These are phyloP conservation scores for Formica exsecta DNA, from an alignment of 1,140 invertebrate genomes.

Conservation along the genomic window DNA sequence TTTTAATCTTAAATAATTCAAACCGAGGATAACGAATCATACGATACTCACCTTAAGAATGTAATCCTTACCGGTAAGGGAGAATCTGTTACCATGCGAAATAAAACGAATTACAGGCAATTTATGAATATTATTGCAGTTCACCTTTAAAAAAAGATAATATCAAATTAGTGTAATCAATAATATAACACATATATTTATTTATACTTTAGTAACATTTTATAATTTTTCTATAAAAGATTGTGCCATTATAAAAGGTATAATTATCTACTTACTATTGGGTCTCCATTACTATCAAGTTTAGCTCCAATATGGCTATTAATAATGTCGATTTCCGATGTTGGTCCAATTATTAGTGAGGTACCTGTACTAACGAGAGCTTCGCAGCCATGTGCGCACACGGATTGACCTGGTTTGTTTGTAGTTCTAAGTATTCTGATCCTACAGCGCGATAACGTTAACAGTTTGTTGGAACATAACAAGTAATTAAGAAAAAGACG, in stretches of 20 bases:
- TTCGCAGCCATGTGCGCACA: constrained; percentile 91
- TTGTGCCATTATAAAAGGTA: not conserved
- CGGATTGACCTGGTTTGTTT: constrained; percentile 85
- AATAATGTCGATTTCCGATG: constrained; percentile 89
- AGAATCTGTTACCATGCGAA: not conserved
- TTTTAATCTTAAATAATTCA: not conserved
- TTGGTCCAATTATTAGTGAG: constrained; percentile 91
- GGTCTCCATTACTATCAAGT: constrained; percentile 89
- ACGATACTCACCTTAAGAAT: not conserved
- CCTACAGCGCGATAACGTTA: constrained; percentile 74
- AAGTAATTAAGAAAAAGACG: constrained; percentile 37
- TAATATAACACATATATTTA: too few species aligned
- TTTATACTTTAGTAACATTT: not conserved
- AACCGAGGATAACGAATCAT: too few species aligned
- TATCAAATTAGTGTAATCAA: too few species aligned
- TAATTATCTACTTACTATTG: constrained; percentile 74
- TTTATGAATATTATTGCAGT: too few species aligned
- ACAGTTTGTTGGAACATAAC: not conserved
- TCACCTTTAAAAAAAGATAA: too few species aligned
- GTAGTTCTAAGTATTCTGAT: constrained; percentile 80
- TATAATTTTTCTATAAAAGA: not conserved
- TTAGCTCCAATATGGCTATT: constrained; percentile 94
- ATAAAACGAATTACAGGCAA: too few species aligned
- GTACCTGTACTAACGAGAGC: constrained; percentile 99
- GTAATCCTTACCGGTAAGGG: not conserved